Evolutionary conservation across 2,113 vertebrate genomes (phyloP).

Genomic region (Semnornis frantzii): DNA sequence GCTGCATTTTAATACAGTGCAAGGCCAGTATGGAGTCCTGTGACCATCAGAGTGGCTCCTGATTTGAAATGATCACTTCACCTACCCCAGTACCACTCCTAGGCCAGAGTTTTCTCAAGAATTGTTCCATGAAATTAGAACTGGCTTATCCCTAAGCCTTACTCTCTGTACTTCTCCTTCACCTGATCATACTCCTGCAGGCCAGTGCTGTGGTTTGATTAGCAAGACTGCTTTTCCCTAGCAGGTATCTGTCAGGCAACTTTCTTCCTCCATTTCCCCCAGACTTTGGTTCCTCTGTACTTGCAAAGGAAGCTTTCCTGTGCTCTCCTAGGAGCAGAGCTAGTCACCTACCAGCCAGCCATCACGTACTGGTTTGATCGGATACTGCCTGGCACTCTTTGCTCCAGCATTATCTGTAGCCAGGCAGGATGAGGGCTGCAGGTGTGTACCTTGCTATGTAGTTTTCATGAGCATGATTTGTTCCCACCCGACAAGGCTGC

Average conservation of each 20-base stretch:
- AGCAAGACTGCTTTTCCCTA: background rate
- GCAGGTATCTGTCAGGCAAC: background rate
- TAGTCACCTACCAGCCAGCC: background rate
- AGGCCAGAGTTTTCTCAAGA: background rate
- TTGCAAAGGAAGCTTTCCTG: background rate
- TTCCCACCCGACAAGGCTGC: background rate
- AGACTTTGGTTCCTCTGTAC: background rate
- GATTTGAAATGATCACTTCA: background rate
- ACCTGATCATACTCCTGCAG: background rate
- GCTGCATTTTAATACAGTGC: background rate
- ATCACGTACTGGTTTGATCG: background rate
- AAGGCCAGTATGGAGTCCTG: background rate
- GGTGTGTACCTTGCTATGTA: background rate
- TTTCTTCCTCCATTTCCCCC: background rate
- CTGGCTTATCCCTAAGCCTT: background rate
- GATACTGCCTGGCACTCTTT: background rate
- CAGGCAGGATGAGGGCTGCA: background rate
- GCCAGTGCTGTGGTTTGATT: background rate
- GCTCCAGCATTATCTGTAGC: background rate
- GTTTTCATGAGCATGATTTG: background rate
- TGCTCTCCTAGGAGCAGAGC: background rate
- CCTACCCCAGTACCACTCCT: accelerated
- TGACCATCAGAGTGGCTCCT: background rate
- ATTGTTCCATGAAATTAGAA: background rate
- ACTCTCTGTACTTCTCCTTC: background rate